These are phyloP conservation scores for Stomatorhinus ivindoensis DNA, from an alignment of 2,113 vertebrate genomes.

Conservation along the genomic window DNA sequence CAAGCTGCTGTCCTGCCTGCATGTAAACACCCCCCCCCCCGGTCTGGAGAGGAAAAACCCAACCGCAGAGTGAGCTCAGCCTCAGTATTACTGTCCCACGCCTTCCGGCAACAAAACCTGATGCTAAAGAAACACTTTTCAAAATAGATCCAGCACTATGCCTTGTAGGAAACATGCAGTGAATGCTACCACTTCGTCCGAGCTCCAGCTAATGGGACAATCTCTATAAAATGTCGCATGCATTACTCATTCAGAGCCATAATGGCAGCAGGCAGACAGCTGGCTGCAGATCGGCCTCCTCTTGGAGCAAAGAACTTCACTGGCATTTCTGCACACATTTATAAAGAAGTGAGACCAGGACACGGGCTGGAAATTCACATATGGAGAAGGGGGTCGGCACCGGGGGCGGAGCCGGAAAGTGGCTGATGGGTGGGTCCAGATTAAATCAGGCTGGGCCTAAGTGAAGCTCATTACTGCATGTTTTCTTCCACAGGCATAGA, in stretches of 20 bases:
- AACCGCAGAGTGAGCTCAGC: not conserved
- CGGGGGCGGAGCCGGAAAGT: not conserved
- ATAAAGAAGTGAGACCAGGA: not conserved
- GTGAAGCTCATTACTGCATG: not conserved
- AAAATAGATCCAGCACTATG: not conserved
- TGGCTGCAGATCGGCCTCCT: not conserved
- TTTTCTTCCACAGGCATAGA: not conserved
- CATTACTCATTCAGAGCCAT: constrained; percentile 1
- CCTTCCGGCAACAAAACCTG: not conserved
- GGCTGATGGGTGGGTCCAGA: not conserved
- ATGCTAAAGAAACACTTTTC: not conserved
- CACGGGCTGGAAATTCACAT: not conserved
- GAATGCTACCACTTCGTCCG: not conserved
- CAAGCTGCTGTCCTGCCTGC: not conserved
- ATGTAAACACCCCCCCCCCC: not conserved
- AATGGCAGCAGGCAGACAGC: not conserved
- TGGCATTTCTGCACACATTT: not conserved
- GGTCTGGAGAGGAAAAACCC: not conserved
- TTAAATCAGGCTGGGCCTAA: not conserved
- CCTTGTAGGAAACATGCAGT: not conserved
- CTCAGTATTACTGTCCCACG: not conserved
- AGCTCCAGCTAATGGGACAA: not conserved
- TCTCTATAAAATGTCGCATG: constrained; percentile 3
- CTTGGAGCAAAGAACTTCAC: not conserved
- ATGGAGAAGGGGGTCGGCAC: not conserved